Percentiles rank a stretch among this genome's conserved stretches.
These are phyloP conservation scores for Camelus dromedarius DNA, from an alignment of 2,113 vertebrate genomes.

Conservation along the genomic window DNA sequence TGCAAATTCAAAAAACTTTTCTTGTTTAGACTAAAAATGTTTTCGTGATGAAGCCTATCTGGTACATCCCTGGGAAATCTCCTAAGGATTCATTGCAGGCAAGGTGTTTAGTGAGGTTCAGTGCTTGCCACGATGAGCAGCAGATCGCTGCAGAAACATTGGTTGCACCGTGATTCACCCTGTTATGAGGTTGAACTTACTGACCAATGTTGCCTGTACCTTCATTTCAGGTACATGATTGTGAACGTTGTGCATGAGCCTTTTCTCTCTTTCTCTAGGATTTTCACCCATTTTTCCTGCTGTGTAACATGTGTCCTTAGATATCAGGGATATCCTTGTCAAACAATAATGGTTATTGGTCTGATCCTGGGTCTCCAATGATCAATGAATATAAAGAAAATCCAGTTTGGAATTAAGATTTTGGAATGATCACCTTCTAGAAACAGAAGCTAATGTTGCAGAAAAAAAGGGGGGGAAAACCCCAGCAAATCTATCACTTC, in stretches of 20 bases:
- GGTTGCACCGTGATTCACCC: background rate
- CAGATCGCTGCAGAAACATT: background rate
- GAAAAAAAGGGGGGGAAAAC: background rate
- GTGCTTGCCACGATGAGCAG: background rate
- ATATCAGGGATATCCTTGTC: background rate
- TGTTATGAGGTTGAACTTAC: background rate
- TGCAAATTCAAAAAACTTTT: conserved; percentile 31
- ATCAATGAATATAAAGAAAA: background rate
- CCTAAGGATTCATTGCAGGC: background rate
- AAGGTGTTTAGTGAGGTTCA: background rate
- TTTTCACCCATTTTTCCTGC: background rate
- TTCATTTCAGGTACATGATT: background rate
- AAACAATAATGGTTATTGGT: background rate
- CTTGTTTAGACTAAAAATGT: background rate
- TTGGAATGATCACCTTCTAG: background rate
- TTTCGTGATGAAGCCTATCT: background rate
- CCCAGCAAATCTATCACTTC: background rate
- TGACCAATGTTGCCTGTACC: background rate
- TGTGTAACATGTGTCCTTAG: background rate
- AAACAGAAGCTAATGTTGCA: background rate
- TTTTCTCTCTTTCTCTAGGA: background rate
- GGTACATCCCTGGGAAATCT: background rate
- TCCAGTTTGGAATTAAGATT: background rate
- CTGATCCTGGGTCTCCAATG: background rate
- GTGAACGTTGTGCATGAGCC: background rate